Base-by-base conservation (phyloP, 1,140 invertebrate genomes). In the Thaumetopoea pityocampa region DNA sequence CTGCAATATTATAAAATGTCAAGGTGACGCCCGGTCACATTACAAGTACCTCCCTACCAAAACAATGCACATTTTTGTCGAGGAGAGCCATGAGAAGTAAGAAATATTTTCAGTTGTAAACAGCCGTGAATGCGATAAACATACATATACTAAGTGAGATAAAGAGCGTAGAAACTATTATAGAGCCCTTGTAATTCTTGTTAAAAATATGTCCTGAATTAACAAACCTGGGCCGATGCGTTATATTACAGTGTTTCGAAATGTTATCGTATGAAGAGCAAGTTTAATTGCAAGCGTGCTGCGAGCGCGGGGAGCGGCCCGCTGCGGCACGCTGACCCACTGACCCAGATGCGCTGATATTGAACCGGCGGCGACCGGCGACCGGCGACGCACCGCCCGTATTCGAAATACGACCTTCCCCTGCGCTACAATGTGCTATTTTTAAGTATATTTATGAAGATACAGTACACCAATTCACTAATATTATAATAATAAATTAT, bases 321-420 rank as follows among this genome's bases (percentile, higher is more conserved):
- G 47, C 70, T 59, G 59, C 60, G 72, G 60, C 78, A 71, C 55
- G 62, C 50, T 82, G 76, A 69, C 79, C 79, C 76, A 83, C 79
- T 83, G 65, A 79, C 79, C 79, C 65, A 83, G 71, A 78, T 72
- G 58, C 59, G 66, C 66, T 80, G 79, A 81, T 83, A 83, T 83
- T 83, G 79, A 83, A 83, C 78, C 78, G 66, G 54, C 60, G 50
- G 53, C n/a, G n/a, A n/a, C n/a, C n/a, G n/a, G n/a, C n/a, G n/a
- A n/a, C n/a, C n/a, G n/a, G n/a, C 67, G 62, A 74, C 73, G 76
- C 66, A 71, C 64, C 54, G 53, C 68, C 70, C 73, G 67, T 66
- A 74, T 76, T 74, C 71, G 61, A 74, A 74, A 78, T 63, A 51
- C 79, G 67, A 77, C 77, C 77, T 81, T 74, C 68, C 76, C 77